Base-by-base conservation (phyloP, 2,797 vertebrate genomes). In the Myotis myotis region DNA sequence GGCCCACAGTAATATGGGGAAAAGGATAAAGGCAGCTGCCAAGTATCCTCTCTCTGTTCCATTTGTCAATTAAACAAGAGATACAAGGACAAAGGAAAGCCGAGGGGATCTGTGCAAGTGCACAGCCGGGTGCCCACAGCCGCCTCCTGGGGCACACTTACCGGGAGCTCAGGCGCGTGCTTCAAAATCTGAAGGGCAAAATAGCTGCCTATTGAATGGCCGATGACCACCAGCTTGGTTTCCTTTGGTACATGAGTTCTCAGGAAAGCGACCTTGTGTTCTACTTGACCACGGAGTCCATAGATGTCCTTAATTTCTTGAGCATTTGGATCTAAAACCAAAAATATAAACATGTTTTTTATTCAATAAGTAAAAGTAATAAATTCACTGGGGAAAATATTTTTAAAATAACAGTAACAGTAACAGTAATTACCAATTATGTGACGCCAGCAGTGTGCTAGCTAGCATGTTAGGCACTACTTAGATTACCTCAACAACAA, bases 161-260 rank as follows among this genome's bases (percentile, higher is more conserved):
- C 99, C 98, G 99, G 98, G 64, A 99, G 98, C 70, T 99, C 98
- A 38, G 99, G 99, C 15, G 98, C 98, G 92, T 97, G 98, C 94
- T 98, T 99, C 98, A 99, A 98, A 98, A 99, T 98, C 95, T 99
- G 98, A 96, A 99, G 98, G 83, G 98, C 98, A 78, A 99, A 98
- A 96, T 99, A 99, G 97, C 99, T 99, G 87, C 99, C 99, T 36
- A 99, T 98, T 28, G 99, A 99, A 98, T 99, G 99, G 91, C 99
- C 99, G 80, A 99, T 98, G 93, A 99, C 96, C 41, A 99, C 98
- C 92, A 99, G 98, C 53, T 98, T 98, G 93, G 98, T 98, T 64
- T 98, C 98, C 89, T 97, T 98, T 22, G 99, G 99, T n/a, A 99
- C 99, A 0, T 99, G 98, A 93, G 98, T 97, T 97, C 96, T 98